These are phyloP conservation scores for Aproaerema taeniolella DNA, from an alignment of 2,888 invertebrate species.

Conservation along the genomic window DNA sequence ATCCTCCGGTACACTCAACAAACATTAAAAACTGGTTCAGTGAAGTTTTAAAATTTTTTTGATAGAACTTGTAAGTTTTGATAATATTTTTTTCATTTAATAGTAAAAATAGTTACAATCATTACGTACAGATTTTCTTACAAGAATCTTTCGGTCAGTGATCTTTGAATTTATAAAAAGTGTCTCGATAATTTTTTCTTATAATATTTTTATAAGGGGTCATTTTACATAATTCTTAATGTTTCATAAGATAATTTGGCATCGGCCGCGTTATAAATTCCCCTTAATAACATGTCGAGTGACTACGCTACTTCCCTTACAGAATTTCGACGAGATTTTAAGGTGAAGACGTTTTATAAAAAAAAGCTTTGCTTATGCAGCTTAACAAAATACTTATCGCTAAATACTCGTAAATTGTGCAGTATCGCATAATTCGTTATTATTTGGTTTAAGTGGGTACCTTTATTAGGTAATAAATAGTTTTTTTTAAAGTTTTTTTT, in stretches of 20 bases:
- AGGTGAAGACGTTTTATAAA: background rate
- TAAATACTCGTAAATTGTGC: no score
- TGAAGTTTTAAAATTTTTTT: no score
- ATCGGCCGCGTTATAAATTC: slow-evolving; percentile 40
- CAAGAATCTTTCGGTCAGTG: background rate
- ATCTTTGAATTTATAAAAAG: background rate
- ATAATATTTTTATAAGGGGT: slow-evolving; percentile 20
- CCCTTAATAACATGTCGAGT: slow-evolving; percentile 43
- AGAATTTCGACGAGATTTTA: slow-evolving; percentile 19
- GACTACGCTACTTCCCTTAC: slow-evolving; percentile 31
- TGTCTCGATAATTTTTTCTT: background rate
- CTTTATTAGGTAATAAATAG: no score
- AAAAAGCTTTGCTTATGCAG: background rate
- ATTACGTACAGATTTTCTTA: no score
- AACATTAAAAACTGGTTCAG: no score
- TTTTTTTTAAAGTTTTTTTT: no score
- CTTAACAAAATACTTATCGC: background rate
- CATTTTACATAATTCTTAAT: slow-evolving; percentile 47
- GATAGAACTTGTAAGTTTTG: no score
- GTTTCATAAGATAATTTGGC: slow-evolving; percentile 33
- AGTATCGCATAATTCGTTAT: no score
- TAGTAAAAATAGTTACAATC: no score
- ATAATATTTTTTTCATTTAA: no score
- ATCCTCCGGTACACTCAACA: no score
- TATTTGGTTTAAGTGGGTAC: no score